Evolutionary conservation across 1,140 invertebrate species (phyloP), one percentile per base, ranked within the genome.

Genomic region (Heterodera carotae): DNA sequence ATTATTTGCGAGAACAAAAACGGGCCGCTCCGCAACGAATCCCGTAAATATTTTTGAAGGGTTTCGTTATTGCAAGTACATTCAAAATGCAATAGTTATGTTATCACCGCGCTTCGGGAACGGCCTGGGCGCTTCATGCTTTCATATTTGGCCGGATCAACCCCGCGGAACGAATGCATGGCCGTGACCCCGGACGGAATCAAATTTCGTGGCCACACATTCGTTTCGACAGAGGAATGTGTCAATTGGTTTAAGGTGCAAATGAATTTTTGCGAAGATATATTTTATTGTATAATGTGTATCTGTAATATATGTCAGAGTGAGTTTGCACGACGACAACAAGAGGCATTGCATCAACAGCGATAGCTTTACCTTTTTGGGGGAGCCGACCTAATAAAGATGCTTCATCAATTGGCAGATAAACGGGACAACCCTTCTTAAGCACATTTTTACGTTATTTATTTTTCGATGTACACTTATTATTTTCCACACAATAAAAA

Each of bases 91-190:
- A n/a, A n/a, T 34, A 87, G 84, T 27, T 86, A 86, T 60, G 79
- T 84, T 85, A 89, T 87, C 84, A 92, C 87, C 72, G 80, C 86
- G 7, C 82, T 84, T n/a, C 81, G 82, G 88, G 93, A 93, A 85
- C 93, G 93, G 86, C 96, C 97, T 0, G 96, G 96, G 12, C 95
- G 96, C 86, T 99, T 99, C 86, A 85, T 98, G 56, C 89, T 99
- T 0, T 95, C 94, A 0, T 99, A 98, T 89, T 29, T 98, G 78
- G 96, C 95, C 0, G 90, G 94, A 36, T 91, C 91, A 64, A 92
- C 92, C 82, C 92, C 92, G 75, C 91, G 92, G 6, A 94, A 98
- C 88, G 97, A 99, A 88, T 97, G 93, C 86, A 91, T 98, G 0
- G 93, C 94, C 0, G 92, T 98, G 0, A 93, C 92, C 8, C 93